Percentiles rank a stretch among this genome's conserved stretches.
These are phyloP conservation scores for Parauchenoglanis punctatus DNA, from an alignment of 2,797 vertebrate genomes.

Conservation along the genomic window DNA sequence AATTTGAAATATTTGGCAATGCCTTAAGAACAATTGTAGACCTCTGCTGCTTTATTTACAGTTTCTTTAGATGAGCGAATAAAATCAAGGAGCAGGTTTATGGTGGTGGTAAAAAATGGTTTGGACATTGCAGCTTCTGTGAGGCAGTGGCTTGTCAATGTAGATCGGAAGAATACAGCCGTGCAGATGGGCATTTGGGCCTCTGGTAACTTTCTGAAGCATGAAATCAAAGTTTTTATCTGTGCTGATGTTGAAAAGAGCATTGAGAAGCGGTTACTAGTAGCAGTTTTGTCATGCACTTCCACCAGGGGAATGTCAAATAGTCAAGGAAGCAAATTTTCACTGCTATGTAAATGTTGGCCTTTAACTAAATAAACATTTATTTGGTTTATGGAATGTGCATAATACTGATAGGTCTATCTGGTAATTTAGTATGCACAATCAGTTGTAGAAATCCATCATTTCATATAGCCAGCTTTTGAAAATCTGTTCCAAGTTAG, in stretches of 20 bases:
- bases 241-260: conserved; percentile 5
- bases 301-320: background rate
- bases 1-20: background rate
- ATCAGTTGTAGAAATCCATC: background rate
- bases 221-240: background rate
- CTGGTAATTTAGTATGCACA: background rate
- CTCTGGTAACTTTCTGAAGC: background rate
- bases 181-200: background rate
- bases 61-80: conserved; percentile 8
- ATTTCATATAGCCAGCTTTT: conserved; percentile 4
- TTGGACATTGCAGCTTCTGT: background rate
- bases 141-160: background rate
- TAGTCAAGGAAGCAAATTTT: background rate
- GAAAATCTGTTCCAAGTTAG: background rate
- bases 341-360: background rate
- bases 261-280: background rate
- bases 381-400: background rate
- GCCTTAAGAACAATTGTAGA: background rate
- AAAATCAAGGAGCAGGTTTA: conserved; percentile 11
- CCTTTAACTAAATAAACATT: background rate
- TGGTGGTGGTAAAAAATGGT: background rate
- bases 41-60: background rate
- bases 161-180: background rate
- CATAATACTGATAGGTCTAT: background rate
- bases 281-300: background rate